phyloP scores from a whole-genome alignment of 1,140 invertebrate genomes.

The Heliconius congener region DNA sequence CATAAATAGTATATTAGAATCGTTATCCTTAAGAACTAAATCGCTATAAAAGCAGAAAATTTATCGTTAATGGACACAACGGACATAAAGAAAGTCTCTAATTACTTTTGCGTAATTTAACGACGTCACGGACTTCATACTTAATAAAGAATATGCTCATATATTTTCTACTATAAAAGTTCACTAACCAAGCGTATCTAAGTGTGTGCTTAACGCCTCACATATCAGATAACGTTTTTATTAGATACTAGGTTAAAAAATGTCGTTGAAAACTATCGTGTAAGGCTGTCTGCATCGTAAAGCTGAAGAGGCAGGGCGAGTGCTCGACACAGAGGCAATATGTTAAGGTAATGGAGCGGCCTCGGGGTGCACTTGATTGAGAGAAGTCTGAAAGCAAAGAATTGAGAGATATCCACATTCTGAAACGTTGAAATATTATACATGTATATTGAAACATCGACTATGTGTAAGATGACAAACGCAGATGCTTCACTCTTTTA shows the following conservation, averaged over 20 bases:
- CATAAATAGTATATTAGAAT: slow-evolving; percentile 39
- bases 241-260: slow-evolving; percentile 15
- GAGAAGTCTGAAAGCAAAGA: slow-evolving; percentile 17
- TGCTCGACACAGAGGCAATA: slow-evolving; percentile 46
- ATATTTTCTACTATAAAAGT: background rate
- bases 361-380: slow-evolving; percentile 39
- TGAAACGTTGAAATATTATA: background rate
- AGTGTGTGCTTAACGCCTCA: background rate
- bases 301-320: slow-evolving; percentile 24
- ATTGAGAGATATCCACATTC: background rate
- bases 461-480: background rate
- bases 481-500: background rate
- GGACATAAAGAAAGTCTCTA: background rate
- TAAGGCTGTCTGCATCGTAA: slow-evolving; percentile 17
- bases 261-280: slow-evolving; percentile 7
- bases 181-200: background rate
- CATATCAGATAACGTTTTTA: slow-evolving; percentile 1
- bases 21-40: background rate
- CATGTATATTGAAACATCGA: background rate
- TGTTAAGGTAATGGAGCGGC: slow-evolving; percentile 55
- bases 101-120: background rate
- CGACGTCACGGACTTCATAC: background rate
- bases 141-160: background rate
- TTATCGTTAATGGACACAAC: background rate
- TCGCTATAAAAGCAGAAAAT: background rate